Evolutionary conservation across 2,797 vertebrate species (phyloP).

Genomic region (Manis pentadactyla): DNA sequence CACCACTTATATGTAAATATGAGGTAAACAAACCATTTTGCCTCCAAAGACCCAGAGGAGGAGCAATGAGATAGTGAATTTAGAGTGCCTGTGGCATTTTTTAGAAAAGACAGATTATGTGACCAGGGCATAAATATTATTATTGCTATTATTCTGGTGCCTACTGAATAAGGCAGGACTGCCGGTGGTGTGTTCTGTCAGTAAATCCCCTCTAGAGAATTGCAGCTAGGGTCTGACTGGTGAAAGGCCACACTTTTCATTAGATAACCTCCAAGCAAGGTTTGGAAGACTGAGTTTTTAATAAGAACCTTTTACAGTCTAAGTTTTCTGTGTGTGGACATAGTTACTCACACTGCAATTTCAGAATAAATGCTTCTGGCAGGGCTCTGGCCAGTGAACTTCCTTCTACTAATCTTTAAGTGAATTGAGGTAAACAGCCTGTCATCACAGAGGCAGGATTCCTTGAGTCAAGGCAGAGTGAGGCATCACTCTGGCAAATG

Average conservation of each 20-base stretch:
- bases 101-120: slow-evolving; percentile 10
- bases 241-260: slow-evolving; percentile 63
- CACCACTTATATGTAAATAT: slow-evolving; percentile 42
- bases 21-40: slow-evolving; percentile 42
- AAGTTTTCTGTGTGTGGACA: slow-evolving; percentile 48
- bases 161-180: not conserved
- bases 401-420: slow-evolving; percentile 12
- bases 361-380: slow-evolving; percentile 51
- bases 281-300: slow-evolving; percentile 55
- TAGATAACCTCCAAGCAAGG: slow-evolving; percentile 56
- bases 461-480: not conserved
- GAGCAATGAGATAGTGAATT: slow-evolving; percentile 2
- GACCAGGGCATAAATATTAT: slow-evolving; percentile 31
- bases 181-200: not conserved
- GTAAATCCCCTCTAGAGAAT: not conserved
- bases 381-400: not conserved
- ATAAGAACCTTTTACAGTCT: slow-evolving; percentile 45
- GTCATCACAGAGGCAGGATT: not conserved
- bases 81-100: not conserved
- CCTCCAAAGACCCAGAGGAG: not conserved
- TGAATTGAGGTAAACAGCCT: not conserved
- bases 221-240: not conserved
- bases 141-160: slow-evolving; percentile 46
- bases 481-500: not conserved
- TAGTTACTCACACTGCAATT: slow-evolving; percentile 48